A percentile compares a stretch with the other conserved stretches of the same genome.
phyloP scores from a whole-genome alignment of 2,888 invertebrate genomes.

The Conomelus anceps region DNA sequence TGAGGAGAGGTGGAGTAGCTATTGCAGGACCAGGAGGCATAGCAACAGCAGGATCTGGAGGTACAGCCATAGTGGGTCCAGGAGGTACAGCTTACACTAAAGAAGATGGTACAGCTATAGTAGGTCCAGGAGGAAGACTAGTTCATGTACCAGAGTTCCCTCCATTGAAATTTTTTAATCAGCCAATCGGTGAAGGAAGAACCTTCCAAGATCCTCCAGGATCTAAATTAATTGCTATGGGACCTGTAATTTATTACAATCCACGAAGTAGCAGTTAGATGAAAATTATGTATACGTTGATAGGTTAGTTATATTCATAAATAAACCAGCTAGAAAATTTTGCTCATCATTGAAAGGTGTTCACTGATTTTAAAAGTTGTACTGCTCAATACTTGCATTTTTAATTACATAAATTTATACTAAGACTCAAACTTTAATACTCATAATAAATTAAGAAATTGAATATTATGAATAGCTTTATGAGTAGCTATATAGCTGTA shows the following conservation, averaged over 20 bases:
- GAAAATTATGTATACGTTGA: too few relatives aligned
- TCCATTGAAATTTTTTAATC: constrained; percentile 21
- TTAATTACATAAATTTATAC: neutral
- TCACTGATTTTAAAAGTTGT: neutral
- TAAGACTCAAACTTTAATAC: too few relatives aligned
- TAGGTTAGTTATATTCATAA: neutral
- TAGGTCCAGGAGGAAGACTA: constrained; percentile 65
- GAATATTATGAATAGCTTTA: too few relatives aligned
- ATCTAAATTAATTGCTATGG: constrained; percentile 64
- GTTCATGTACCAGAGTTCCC: constrained; percentile 52
- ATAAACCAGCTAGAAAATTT: neutral
- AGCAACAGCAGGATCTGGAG: constrained; percentile 71
- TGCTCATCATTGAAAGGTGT: neutral
- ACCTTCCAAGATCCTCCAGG: constrained; percentile 46
- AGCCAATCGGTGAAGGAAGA: constrained; percentile 17
- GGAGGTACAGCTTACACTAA: constrained; percentile 67
- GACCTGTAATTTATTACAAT: constrained; percentile 63
- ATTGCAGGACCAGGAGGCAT: constrained; percentile 77
- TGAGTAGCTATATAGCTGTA: too few relatives aligned
- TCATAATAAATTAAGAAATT: too few relatives aligned
- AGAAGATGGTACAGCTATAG: constrained; percentile 69
- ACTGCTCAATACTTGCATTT: neutral
- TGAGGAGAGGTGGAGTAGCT: constrained; percentile 68
- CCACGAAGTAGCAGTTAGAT: neutral
- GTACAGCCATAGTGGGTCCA: constrained; percentile 73